These are phyloP conservation scores for Epizoanthus rinbou DNA, from an alignment of 92 coral and sea anemone genomes.

Conservation along the genomic window DNA sequence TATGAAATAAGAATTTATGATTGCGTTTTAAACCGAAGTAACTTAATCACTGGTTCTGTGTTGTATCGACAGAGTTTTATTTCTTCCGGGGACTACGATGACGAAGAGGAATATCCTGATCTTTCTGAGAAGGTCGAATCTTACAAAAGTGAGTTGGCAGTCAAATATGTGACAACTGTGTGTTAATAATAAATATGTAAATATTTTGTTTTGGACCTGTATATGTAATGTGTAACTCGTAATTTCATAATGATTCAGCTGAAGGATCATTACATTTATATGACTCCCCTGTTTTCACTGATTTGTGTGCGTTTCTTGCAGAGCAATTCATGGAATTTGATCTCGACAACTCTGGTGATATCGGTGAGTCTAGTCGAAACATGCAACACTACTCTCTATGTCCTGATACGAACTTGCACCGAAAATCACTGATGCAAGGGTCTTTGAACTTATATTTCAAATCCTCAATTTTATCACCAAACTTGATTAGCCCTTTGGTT, in stretches of 20 bases:
- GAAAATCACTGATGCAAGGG: no score
- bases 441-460: no score
- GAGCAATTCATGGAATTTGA: conserved; percentile 99
- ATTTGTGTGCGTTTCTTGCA: conserved; percentile 15
- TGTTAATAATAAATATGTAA: background rate
- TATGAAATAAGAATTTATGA: no score
- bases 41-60: background rate
- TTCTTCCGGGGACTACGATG: conserved; percentile 91
- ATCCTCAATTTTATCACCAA: no score
- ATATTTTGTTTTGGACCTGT: background rate
- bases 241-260: no score
- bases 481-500: no score
- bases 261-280: background rate
- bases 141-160: conserved; percentile 77
- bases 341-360: conserved; percentile 90
- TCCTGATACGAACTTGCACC: no score
- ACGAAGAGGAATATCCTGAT: conserved; percentile 95
- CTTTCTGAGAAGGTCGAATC: conserved; percentile 71
- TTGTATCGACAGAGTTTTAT: conserved; percentile 71
- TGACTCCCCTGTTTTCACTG: background rate
- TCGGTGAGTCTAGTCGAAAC: conserved; percentile 65
- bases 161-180: background rate
- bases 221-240: background rate
- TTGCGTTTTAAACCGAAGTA: background rate
- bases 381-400: background rate